These are phyloP conservation scores for Microcebus lehilahytsara DNA, from an alignment of 2,113 vertebrate genomes.

Conservation along the genomic window DNA sequence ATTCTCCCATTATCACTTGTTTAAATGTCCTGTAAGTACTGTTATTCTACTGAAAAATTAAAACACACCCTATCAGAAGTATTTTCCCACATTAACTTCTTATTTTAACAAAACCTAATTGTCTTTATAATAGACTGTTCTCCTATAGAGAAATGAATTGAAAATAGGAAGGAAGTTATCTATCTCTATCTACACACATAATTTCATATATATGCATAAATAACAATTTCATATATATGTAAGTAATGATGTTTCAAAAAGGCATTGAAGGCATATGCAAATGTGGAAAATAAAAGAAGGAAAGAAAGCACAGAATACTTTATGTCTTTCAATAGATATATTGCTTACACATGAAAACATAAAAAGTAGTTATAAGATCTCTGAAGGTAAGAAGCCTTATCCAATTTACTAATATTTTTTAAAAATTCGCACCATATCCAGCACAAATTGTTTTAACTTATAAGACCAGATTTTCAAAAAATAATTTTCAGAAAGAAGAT, in stretches of 20 bases:
- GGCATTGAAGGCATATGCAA: neutral
- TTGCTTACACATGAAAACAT: neutral
- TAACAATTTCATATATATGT: neutral
- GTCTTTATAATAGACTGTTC: neutral
- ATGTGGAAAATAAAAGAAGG: neutral
- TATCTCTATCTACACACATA: neutral
- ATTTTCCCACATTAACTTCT: neutral
- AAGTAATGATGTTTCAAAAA: constrained; percentile 10
- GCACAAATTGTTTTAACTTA: neutral
- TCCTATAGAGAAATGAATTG: neutral
- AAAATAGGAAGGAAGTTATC: neutral
- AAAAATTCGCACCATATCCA: neutral
- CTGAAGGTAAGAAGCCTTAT: neutral
- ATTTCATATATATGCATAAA: neutral
- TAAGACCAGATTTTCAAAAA: neutral
- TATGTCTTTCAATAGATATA: neutral
- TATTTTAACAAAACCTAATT: neutral
- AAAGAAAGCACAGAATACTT: neutral
- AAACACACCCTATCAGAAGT: neutral
- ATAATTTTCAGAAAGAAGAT: neutral
- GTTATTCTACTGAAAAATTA: neutral
- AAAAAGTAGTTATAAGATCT: neutral
- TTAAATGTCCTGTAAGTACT: neutral
- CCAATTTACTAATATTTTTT: neutral
- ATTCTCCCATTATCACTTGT: neutral